These are phyloP conservation scores for Mythimna vitellina DNA, from an alignment of 2,888 invertebrate genomes.

Conservation along the genomic window DNA sequence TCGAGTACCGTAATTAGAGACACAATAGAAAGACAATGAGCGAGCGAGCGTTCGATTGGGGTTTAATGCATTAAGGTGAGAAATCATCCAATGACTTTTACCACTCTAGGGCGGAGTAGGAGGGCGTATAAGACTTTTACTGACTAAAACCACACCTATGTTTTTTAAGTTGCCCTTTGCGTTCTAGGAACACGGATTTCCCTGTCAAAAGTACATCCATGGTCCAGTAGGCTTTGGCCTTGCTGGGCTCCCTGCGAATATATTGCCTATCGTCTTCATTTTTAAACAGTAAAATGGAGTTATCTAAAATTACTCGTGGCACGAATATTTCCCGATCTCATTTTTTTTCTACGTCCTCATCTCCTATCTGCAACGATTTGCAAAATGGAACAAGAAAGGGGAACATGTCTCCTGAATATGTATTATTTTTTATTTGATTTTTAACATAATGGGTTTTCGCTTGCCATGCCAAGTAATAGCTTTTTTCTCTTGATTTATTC, in stretches of 20 bases:
- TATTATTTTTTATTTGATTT: conserved; percentile 56
- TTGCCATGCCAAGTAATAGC: conserved; percentile 47
- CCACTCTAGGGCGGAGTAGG: too few species aligned
- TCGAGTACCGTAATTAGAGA: too few species aligned
- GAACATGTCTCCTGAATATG: conserved; percentile 40
- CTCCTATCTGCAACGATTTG: conserved; percentile 35
- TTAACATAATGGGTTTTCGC: conserved; percentile 56
- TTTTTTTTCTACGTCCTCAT: conserved; percentile 25
- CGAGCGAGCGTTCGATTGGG: too few species aligned
- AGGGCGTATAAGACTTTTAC: too few species aligned
- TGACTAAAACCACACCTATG: too few species aligned
- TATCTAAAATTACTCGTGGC: conserved; percentile 16
- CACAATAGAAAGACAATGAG: too few species aligned
- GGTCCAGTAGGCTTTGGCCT: too few species aligned
- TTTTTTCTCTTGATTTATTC: conserved; percentile 56
- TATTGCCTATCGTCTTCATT: not conserved
- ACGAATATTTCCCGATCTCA: conserved; percentile 9
- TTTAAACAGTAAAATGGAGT: not conserved
- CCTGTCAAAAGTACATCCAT: too few species aligned
- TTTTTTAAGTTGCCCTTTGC: too few species aligned
- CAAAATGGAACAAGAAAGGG: conserved; percentile 46
- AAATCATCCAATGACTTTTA: not conserved
- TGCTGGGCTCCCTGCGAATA: too few species aligned
- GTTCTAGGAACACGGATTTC: too few species aligned
- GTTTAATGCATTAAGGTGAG: not conserved